These are phyloP conservation scores for Chaetodon trifasciatus DNA, from an alignment of 2,797 vertebrate species.

Conservation along the genomic window DNA sequence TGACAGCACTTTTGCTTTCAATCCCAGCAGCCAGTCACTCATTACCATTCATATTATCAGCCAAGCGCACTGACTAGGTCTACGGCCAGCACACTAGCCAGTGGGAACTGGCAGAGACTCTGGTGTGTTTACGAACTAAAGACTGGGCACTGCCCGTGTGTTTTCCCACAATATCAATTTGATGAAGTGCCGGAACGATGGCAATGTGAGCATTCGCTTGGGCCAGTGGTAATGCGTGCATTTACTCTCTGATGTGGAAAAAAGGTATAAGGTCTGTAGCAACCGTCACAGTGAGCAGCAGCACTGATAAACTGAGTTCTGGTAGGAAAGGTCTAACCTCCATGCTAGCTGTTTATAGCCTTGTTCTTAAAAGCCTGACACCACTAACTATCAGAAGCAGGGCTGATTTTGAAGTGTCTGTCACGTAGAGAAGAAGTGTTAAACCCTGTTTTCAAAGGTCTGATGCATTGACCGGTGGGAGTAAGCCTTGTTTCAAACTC, in stretches of 20 bases:
- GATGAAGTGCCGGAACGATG: constrained; percentile 72
- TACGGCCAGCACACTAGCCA: constrained; percentile 65
- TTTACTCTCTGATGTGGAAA: constrained; percentile 67
- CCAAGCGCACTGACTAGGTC: constrained; percentile 63
- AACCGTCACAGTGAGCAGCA: constrained; percentile 44
- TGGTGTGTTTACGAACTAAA: constrained; percentile 71
- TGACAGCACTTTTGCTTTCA: constrained; percentile 73
- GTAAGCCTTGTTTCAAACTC: constrained; percentile 53
- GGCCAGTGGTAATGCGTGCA: constrained; percentile 65
- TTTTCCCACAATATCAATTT: constrained; percentile 80
- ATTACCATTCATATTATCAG: constrained; percentile 72
- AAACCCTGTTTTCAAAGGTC: constrained; percentile 57
- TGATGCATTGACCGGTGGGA: constrained; percentile 45
- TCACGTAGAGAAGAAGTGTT: constrained; percentile 59
- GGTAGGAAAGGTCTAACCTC: constrained; percentile 65
- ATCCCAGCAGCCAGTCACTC: constrained; percentile 69
- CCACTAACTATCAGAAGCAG: constrained; percentile 58
- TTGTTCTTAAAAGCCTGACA: constrained; percentile 69
- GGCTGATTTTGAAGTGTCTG: constrained; percentile 69
- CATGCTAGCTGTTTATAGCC: constrained; percentile 58
- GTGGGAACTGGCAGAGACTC: constrained; percentile 62
- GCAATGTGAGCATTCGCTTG: constrained; percentile 56
- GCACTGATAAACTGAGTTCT: constrained; percentile 63
- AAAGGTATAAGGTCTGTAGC: constrained; percentile 55
- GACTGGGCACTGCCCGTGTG: constrained; percentile 63